These are phyloP conservation scores for Cyprinella venusta DNA, from an alignment of 2,797 vertebrate genomes.

Conservation along the genomic window DNA sequence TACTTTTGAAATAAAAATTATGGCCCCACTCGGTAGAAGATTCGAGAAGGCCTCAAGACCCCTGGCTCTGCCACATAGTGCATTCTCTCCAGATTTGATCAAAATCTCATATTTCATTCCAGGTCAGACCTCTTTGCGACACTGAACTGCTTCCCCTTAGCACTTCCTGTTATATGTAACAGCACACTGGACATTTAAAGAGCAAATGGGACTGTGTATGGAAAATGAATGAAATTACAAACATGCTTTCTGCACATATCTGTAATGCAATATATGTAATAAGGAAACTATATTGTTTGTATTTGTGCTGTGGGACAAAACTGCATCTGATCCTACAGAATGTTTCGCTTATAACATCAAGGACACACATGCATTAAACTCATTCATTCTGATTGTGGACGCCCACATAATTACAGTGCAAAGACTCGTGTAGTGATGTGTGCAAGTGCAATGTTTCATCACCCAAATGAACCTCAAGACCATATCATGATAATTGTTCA, in stretches of 20 bases:
- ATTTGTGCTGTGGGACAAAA: neutral
- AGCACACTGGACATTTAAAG: conserved; percentile 26
- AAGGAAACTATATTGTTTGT: neutral
- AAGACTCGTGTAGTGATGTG: conserved; percentile 25
- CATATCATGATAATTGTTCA: conserved; percentile 46
- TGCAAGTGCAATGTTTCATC: conserved; percentile 44
- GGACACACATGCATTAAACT: conserved; percentile 32
- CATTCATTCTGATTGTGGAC: conserved; percentile 17
- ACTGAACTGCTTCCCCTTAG: conserved; percentile 19
- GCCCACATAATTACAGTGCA: conserved; percentile 1
- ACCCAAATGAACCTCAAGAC: conserved; percentile 23
- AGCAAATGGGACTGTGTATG: neutral
- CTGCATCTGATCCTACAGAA: neutral
- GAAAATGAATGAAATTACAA: neutral
- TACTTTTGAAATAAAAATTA: conserved; percentile 21
- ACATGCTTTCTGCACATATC: neutral
- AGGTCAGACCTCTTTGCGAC: conserved; percentile 19
- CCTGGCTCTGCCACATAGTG: neutral
- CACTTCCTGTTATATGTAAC: conserved; percentile 34
- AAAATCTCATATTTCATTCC: conserved; percentile 25
- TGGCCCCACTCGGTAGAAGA: too few relatives aligned
- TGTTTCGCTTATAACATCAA: conserved; percentile 20
- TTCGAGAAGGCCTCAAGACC: too few relatives aligned
- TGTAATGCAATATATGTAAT: conserved; percentile 30
- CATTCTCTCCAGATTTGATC: conserved; percentile 31